Evolutionary conservation across 2,113 vertebrate species (phyloP).

Genomic region (Donacobius atricapilla): DNA sequence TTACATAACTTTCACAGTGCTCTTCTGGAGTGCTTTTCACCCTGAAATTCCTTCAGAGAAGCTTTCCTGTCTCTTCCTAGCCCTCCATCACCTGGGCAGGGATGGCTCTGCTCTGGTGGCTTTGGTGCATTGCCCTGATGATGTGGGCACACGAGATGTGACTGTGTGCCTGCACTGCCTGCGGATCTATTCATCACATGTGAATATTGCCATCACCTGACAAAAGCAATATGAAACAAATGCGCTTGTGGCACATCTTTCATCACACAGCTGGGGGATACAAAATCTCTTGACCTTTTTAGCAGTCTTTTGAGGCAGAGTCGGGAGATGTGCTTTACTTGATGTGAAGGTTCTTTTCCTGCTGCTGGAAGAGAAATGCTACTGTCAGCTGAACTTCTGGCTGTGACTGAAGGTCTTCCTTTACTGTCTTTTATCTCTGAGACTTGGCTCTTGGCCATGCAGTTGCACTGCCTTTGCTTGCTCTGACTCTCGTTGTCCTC

Average conservation of each 20-base stretch:
- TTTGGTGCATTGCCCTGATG: neutral
- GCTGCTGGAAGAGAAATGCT: conserved; percentile 26
- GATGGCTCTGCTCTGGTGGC: neutral
- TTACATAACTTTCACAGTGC: accelerated
- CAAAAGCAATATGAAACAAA: conserved; percentile 27
- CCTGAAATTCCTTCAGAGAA: neutral
- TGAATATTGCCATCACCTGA: neutral
- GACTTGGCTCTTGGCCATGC: conserved; percentile 9
- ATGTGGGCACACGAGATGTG: accelerated
- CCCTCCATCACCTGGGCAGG: neutral
- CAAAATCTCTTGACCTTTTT: conserved; percentile 43
- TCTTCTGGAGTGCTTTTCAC: neutral
- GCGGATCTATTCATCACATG: neutral
- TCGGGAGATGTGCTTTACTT: neutral
- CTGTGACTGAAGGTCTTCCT: conserved; percentile 17
- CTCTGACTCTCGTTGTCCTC: neutral
- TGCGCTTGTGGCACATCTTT: neutral
- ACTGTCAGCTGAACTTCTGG: conserved; percentile 19
- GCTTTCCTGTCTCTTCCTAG: neutral
- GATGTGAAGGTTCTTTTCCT: conserved; percentile 32
- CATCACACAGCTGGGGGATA: neutral
- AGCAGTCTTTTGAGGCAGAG: conserved; percentile 7
- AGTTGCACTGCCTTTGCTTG: neutral
- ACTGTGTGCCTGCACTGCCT: neutral
- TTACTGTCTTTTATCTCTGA: neutral